Percentiles rank a stretch among this genome's conserved stretches.
Evolutionary conservation across 2,797 vertebrate genomes (phyloP).

Genomic region (Lacerta agilis): DNA sequence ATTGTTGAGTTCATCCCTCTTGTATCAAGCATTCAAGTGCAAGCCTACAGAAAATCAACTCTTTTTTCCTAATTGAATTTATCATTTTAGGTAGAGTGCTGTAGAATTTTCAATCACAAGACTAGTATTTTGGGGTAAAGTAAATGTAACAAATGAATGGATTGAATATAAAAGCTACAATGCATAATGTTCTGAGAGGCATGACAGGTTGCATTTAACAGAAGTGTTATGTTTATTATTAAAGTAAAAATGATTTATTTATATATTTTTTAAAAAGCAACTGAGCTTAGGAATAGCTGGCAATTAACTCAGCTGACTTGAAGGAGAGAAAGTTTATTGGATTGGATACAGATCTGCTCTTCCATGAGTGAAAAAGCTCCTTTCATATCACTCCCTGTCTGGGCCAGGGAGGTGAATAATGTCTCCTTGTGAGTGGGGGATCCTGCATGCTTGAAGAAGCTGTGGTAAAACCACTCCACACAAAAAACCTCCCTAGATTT

Average conservation of each 20-base stretch:
- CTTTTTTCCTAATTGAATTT: constrained; percentile 66
- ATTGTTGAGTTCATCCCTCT: constrained; percentile 45
- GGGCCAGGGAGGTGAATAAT: no score
- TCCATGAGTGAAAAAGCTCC: no score
- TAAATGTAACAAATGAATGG: constrained; percentile 5
- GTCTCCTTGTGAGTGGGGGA: no score
- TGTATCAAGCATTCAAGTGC: constrained; percentile 39
- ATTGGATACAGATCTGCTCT: no score
- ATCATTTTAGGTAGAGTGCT: constrained; percentile 70
- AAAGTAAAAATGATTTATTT: background rate
- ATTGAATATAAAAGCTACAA: constrained; percentile 56
- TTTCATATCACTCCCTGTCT: no score
- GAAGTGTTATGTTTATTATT: constrained; percentile 3
- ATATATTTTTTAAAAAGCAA: background rate
- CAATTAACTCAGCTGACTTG: constrained; percentile 17
- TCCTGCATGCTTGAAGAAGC: no score
- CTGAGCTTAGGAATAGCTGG: background rate
- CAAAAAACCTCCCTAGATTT: no score
- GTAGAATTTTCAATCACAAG: constrained; percentile 63
- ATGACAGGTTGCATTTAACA: constrained; percentile 56
- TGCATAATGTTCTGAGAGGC: constrained; percentile 36
- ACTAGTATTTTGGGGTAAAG: constrained; percentile 46
- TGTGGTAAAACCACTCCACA: no score
- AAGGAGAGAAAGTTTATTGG: background rate
- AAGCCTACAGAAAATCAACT: constrained; percentile 59